Evolutionary conservation across 1,140 invertebrate genomes (phyloP).

Genomic region (Coelopa frigida): DNA sequence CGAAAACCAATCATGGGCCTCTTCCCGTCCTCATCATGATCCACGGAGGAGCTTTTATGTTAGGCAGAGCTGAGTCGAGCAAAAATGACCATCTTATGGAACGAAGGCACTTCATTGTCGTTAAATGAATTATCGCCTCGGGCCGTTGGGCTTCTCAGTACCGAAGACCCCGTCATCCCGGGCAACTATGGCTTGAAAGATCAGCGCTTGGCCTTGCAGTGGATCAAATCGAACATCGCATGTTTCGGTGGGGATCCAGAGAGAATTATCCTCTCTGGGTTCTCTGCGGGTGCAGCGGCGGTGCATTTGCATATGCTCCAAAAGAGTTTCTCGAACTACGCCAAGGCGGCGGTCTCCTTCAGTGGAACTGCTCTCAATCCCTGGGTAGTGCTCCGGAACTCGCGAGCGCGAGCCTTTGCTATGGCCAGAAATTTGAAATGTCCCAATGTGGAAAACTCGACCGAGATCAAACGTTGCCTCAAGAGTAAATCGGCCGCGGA

Average conservation of each 20-base stretch:
- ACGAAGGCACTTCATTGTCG: conserved; percentile 51
- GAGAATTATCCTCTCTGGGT: conserved; percentile 50
- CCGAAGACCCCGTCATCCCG: conserved; percentile 49
- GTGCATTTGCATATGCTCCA: conserved; percentile 55
- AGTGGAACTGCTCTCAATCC: conserved; percentile 32
- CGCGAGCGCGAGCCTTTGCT: conserved; percentile 49
- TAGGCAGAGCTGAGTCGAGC: conserved; percentile 46
- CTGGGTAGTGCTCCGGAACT: conserved; percentile 47
- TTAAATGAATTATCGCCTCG: conserved; percentile 58
- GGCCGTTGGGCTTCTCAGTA: conserved; percentile 53
- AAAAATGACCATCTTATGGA: conserved; percentile 53
- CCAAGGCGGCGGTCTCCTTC: conserved; percentile 26
- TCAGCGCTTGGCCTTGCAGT: conserved; percentile 54
- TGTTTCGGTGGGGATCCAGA: conserved; percentile 54
- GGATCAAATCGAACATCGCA: conserved; percentile 54
- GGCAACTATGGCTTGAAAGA: conserved; percentile 62
- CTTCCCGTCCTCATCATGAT: too few species aligned
- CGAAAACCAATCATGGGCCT: conserved; percentile 18
- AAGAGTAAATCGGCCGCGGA: conserved; percentile 44
- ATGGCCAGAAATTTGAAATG: conserved; percentile 53
- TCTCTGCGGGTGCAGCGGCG: conserved; percentile 53
- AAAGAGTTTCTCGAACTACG: conserved; percentile 19
- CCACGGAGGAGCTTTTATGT: conserved; percentile 48
- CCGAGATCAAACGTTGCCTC: conserved; percentile 51
- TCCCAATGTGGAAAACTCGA: conserved; percentile 28